Conservation (phyloP, 2,888 invertebrate genomes). For the Papilio protenor region DNA sequence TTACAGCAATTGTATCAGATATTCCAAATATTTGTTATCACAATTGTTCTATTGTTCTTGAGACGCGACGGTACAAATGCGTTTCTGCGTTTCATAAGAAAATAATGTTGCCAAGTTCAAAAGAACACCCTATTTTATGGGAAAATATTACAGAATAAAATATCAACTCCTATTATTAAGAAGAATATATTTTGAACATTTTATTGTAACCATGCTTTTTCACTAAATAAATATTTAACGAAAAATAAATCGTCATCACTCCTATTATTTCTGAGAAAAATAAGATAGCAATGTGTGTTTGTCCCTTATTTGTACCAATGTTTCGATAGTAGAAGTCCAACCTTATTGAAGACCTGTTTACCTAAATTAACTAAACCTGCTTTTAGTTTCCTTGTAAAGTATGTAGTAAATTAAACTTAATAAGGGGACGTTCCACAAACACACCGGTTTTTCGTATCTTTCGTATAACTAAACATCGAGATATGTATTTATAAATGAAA, state of each 20-base stretch:
- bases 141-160: neutral
- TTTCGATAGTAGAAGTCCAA: neutral
- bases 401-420: constrained; percentile 4
- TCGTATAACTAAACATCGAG: neutral
- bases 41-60: constrained; percentile 32
- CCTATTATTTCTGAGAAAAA: neutral
- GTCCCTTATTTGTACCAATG: neutral
- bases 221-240: neutral
- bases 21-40: constrained; percentile 34
- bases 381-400: neutral
- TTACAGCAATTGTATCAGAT: constrained; percentile 11
- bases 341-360: neutral
- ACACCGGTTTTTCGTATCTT: neutral
- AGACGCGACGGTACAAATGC: constrained; percentile 8
- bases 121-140: neutral
- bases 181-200: neutral
- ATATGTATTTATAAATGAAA: neutral
- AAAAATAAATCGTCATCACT: neutral
- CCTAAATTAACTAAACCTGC: neutral
- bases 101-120: constrained; percentile 30
- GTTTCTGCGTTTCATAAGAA: constrained; percentile 25
- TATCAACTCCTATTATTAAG: neutral
- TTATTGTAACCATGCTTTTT: neutral
- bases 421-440: neutral
- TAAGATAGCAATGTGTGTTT: neutral